Evolutionary conservation across 2,797 vertebrate genomes (phyloP).

Genomic region (Apodemus agrarius): DNA sequence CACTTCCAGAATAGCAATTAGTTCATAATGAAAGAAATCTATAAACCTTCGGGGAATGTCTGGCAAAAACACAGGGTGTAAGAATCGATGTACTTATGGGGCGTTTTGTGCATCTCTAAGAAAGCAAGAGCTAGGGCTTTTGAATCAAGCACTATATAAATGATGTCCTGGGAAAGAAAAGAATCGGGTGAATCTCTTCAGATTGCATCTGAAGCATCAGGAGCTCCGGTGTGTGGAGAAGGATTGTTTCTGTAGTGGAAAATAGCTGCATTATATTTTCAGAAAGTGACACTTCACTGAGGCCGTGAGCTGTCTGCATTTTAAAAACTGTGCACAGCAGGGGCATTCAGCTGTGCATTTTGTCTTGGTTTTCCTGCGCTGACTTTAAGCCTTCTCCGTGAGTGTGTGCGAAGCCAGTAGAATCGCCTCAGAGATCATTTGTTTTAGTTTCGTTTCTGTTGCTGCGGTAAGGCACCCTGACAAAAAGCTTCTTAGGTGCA

Average conservation of each 20-base stretch:
- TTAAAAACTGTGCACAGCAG: slow-evolving; percentile 25
- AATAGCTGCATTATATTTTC: slow-evolving; percentile 65
- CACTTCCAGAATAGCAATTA: not conserved
- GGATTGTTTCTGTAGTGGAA: slow-evolving; percentile 53
- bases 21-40: slow-evolving; percentile 73
- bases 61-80: slow-evolving; percentile 83
- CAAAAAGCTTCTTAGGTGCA: not conserved
- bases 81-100: slow-evolving; percentile 81
- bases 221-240: slow-evolving; percentile 54
- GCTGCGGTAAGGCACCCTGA: not conserved
- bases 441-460: not conserved
- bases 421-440: not conserved
- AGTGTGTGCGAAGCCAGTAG: no score
- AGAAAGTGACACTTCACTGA: slow-evolving; percentile 64
- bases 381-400: not conserved
- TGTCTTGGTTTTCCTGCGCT: slow-evolving; percentile 21
- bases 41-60: slow-evolving; percentile 76
- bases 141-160: slow-evolving; percentile 63
- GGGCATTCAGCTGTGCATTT: not conserved
- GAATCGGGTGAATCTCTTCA: slow-evolving; percentile 32
- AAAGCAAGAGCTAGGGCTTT: slow-evolving; percentile 26
- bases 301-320: slow-evolving; percentile 27
- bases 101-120: slow-evolving; percentile 58
- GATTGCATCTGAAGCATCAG: slow-evolving; percentile 63
- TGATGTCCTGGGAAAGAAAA: slow-evolving; percentile 59